Percentiles rank a stretch among this genome's conserved stretches.
Evolutionary conservation across 2,888 invertebrate genomes (phyloP).

Genomic region (Agonopterix subpropinquella): DNA sequence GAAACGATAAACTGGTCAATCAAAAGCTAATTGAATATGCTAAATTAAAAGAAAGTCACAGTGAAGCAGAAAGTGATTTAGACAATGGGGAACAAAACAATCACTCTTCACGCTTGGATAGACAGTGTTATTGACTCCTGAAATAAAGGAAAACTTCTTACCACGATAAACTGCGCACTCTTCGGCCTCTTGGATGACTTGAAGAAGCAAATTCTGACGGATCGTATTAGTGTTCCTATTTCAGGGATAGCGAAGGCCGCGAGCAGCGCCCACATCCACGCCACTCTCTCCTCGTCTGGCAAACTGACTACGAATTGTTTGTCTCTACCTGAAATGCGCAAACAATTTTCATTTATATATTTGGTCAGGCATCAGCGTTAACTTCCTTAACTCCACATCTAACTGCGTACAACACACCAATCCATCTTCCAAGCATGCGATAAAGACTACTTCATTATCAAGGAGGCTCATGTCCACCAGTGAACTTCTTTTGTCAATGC

Average conservation of each 20-base stretch:
- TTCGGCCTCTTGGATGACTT: constrained; percentile 88
- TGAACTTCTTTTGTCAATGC: too few relatives aligned
- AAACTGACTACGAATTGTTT: constrained; percentile 88
- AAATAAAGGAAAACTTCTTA: constrained; percentile 31
- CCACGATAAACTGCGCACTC: constrained; percentile 68
- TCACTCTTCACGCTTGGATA: constrained; percentile 5
- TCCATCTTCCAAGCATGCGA: too few relatives aligned
- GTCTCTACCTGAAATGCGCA: constrained; percentile 82
- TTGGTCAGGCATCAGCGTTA: too few relatives aligned
- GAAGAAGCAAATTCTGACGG: constrained; percentile 92
- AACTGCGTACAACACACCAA: too few relatives aligned
- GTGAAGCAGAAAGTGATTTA: constrained; percentile 1
- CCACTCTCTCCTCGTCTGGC: constrained; percentile 90
- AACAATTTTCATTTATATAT: too few relatives aligned
- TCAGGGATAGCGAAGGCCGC: constrained; percentile 93
- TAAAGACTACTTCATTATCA: too few relatives aligned
- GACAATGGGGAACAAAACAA: constrained; percentile 3
- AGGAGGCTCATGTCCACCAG: too few relatives aligned
- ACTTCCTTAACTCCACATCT: too few relatives aligned
- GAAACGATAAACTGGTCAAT: not conserved
- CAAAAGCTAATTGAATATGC: constrained; percentile 1
- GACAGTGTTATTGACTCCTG: not conserved
- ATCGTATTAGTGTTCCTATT: constrained; percentile 88
- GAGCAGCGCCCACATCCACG: constrained; percentile 94
- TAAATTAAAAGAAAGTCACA: not conserved